Evolutionary conservation across 30 jellyfish, hydroid and myxozoan species (phyloP).

Genomic region (Rhopilema esculentum): DNA sequence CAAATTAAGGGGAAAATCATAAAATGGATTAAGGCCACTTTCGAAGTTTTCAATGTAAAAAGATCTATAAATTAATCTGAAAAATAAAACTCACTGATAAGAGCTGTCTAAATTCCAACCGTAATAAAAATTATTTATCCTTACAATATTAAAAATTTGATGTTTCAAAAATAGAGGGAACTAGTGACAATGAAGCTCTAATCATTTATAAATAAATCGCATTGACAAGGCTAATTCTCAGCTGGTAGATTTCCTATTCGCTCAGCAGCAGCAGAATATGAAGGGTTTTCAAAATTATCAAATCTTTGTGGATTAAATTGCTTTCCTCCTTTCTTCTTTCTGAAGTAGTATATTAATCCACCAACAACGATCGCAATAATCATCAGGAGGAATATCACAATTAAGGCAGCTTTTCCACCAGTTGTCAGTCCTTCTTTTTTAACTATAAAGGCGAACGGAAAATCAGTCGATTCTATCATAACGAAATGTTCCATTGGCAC

Average conservation of each 20-base stretch:
- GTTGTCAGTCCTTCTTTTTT: conserved; percentile 74
- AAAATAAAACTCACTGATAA: too few species aligned
- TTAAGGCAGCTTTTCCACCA: conserved; percentile 86
- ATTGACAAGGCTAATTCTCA: neutral
- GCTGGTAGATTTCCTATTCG: conserved; percentile 40
- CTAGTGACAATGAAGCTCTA: neutral
- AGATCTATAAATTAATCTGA: neutral
- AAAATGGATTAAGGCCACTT: too few species aligned
- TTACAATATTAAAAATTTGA: neutral
- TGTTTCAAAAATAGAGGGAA: neutral
- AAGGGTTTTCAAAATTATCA: conserved; percentile 47
- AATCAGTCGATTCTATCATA: too few species aligned
- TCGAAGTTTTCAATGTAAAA: neutral
- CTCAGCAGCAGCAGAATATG: conserved; percentile 39
- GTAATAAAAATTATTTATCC: too few species aligned
- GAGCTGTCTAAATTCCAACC: too few species aligned
- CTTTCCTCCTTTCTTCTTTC: conserved; percentile 39
- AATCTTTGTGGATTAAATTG: conserved; percentile 76
- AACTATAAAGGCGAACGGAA: conserved; percentile 10
- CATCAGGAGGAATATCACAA: conserved; percentile 77
- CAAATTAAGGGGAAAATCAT: too few species aligned
- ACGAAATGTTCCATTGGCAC: too few species aligned
- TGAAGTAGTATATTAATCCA: conserved; percentile 67
- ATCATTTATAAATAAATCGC: neutral
- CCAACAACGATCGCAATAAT: conserved; percentile 63